Conservation (phyloP, 2,797 vertebrate genomes). For the Enteromius trimaculatus region DNA sequence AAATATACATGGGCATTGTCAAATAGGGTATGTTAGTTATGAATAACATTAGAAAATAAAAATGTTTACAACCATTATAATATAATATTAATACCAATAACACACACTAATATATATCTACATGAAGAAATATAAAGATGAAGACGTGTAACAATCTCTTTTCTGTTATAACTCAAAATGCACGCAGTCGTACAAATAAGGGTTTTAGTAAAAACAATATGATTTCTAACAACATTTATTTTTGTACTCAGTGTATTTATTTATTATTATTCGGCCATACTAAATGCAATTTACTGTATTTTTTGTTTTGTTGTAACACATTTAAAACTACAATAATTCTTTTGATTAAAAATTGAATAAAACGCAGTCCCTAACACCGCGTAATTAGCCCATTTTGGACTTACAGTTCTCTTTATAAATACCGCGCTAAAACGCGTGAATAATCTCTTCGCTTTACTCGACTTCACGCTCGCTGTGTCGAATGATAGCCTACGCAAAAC, state of each 20-base stretch:
- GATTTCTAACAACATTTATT: not conserved
- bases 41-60: not conserved
- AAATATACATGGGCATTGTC: not conserved
- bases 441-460: conserved; percentile 33
- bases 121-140: not conserved
- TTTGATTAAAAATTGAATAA: not conserved
- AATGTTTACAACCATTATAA: not conserved
- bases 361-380: not conserved
- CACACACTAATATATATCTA: not conserved
- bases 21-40: not conserved
- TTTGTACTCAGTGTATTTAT: not conserved
- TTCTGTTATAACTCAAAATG: not conserved
- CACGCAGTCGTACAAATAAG: not conserved
- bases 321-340: not conserved
- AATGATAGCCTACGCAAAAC: conserved; percentile 38
- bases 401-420: conserved; percentile 18
- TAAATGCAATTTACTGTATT: not conserved
- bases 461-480: conserved; percentile 32
- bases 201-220: not conserved
- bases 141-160: not conserved
- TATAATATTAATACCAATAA: not conserved
- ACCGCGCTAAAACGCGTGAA: conserved; percentile 18
- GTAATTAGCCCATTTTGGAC: not conserved
- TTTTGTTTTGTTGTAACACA: conserved; percentile 1
- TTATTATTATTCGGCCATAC: not conserved